Evolutionary conservation across 2,113 vertebrate species (phyloP).

Genomic region (Platichthys stellatus): DNA sequence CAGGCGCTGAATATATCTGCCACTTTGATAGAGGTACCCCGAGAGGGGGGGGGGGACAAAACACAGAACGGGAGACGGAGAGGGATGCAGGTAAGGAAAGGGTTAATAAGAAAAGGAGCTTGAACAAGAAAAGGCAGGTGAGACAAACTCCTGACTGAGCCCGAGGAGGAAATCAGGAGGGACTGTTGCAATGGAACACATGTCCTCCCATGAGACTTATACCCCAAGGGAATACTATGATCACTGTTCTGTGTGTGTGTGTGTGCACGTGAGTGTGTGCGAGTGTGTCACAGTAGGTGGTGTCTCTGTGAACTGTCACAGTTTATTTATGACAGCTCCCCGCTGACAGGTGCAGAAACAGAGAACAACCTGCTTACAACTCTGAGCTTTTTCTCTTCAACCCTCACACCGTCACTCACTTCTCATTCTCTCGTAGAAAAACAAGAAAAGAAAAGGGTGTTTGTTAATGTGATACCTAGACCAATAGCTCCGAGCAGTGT

Average conservation of each 20-base stretch:
- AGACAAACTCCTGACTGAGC: constrained; percentile 55
- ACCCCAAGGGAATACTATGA: constrained; percentile 67
- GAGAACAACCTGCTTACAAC: constrained; percentile 54
- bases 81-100: constrained; percentile 28
- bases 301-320: constrained; percentile 71
- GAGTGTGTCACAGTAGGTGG: constrained; percentile 62
- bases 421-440: constrained; percentile 18
- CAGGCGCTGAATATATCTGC: constrained; percentile 72
- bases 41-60: constrained; percentile 27
- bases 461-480: constrained; percentile 4
- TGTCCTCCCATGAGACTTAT: constrained; percentile 57
- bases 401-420: constrained; percentile 23
- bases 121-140: constrained; percentile 44
- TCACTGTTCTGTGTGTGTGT: constrained; percentile 39
- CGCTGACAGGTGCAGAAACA: constrained; percentile 52
- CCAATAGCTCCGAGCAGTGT: constrained; percentile 17
- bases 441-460: background rate
- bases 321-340: constrained; percentile 76
- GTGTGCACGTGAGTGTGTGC: constrained; percentile 9
- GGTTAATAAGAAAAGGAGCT: constrained; percentile 52
- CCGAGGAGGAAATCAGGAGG: constrained; percentile 37
- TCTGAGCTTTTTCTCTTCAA: constrained; percentile 33
- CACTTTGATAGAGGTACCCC: constrained; percentile 58
- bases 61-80: constrained; percentile 15
- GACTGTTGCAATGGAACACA: constrained; percentile 52